These are phyloP conservation scores for Apodemus sylvaticus DNA, from an alignment of 2,113 vertebrate genomes.

Conservation along the genomic window DNA sequence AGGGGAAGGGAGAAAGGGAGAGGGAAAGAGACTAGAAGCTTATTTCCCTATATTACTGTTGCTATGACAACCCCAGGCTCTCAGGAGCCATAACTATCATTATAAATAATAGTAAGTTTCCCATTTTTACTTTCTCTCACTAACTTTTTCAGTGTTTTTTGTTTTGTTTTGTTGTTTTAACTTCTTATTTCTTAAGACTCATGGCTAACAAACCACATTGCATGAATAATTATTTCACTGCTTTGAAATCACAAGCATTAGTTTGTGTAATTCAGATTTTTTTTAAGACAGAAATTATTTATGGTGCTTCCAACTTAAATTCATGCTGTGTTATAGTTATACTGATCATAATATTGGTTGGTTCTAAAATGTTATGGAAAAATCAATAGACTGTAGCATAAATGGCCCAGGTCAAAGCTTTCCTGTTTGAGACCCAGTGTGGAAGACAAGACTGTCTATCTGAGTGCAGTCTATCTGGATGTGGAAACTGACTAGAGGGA, in stretches of 20 bases:
- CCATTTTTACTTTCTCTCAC: slow-evolving; percentile 78
- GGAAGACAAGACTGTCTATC: neutral
- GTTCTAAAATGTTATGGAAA: slow-evolving; percentile 49
- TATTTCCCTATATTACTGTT: slow-evolving; percentile 56
- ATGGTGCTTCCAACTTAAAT: slow-evolving; percentile 53
- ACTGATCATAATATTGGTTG: slow-evolving; percentile 33
- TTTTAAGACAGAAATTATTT: slow-evolving; percentile 67
- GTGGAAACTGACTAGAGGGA: neutral
- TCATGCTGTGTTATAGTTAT: slow-evolving; percentile 54
- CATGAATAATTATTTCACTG: slow-evolving; percentile 52
- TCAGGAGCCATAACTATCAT: slow-evolving; percentile 80
- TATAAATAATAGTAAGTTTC: slow-evolving; percentile 79
- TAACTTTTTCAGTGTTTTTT: slow-evolving; percentile 73
- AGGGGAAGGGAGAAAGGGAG: neutral
- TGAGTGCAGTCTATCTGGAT: neutral
- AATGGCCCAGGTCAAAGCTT: slow-evolving; percentile 10
- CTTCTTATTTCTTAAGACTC: slow-evolving; percentile 56
- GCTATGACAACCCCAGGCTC: slow-evolving; percentile 77
- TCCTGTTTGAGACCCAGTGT: neutral
- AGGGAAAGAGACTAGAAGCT: slow-evolving; percentile 40
- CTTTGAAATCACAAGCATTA: slow-evolving; percentile 63
- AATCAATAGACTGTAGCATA: slow-evolving; percentile 31
- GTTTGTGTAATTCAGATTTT: slow-evolving; percentile 67
- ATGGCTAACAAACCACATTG: slow-evolving; percentile 23
- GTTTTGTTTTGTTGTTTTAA: neutral